Percentiles rank a stretch among this genome's conserved stretches.
Evolutionary conservation across 2,113 vertebrate genomes (phyloP).

Genomic region (Hydrochoerus hydrochaeris): DNA sequence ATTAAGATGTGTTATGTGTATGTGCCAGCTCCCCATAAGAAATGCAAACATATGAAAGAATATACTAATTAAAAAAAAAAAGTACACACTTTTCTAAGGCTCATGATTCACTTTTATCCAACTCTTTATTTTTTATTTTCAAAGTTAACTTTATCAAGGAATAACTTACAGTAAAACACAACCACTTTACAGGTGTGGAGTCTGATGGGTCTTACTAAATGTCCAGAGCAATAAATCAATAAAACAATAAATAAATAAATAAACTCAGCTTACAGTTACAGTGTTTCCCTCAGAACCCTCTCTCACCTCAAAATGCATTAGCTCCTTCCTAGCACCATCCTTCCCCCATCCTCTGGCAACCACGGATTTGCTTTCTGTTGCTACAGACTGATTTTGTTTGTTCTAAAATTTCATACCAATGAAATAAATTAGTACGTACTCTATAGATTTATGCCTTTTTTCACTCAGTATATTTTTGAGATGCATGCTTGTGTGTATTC

Average conservation of each 20-base stretch:
- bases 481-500: not conserved
- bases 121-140: not conserved
- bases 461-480: not conserved
- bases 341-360: not conserved
- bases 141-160: not conserved
- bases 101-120: not conserved
- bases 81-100: not conserved
- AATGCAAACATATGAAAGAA: not conserved
- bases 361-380: not conserved
- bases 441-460: not conserved
- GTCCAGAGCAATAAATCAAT: not conserved
- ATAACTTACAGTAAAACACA: not conserved
- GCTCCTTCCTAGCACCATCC: not conserved
- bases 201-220: not conserved
- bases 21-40: not conserved
- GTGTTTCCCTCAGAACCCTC: not conserved
- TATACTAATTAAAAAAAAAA: not conserved
- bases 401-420: constrained; percentile 19
- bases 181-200: not conserved
- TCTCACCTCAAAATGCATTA: not conserved
- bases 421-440: not conserved
- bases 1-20: not conserved
- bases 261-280: not conserved
- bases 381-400: not conserved
- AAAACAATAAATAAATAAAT: too few species aligned